Base-by-base conservation (phyloP, 2,888 invertebrate species). In the Coenonympha arcania region DNA sequence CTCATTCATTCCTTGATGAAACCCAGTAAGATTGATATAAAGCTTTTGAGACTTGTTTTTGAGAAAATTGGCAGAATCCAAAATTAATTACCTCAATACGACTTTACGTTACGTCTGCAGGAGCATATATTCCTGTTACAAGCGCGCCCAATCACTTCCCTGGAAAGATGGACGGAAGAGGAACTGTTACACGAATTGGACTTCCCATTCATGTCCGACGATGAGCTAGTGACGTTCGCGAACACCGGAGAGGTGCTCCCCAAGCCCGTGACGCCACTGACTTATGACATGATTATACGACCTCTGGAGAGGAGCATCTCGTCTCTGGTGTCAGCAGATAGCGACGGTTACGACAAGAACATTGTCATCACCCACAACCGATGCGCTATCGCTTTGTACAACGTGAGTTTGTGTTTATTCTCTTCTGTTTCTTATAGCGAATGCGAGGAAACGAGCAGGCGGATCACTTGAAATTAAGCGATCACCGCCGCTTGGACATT, bases 161-260 rank as follows among this genome's bases (percentile, higher is more conserved):
- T 92, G 20, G 90, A 91, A 58, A 73, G 87, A 0, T 94, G 94
- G 90, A 90, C 90, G 0, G 92, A 94, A 48, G 93, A 91, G 61
- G 95, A 95, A 63, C 69, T 95, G 22, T 76, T 89, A 3, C 94
- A 94, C 65, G 95, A 96, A 74, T 80, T 93, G 63, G 95, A 95
- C 70, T 76, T 88, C 0, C 87, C 93, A 0, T 73, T 91, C 3
- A 87, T 91, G 65, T 86, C 89, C 0, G 89, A 91, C 18, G 86
- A 88, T n/a, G 91, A 92, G 54, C 73, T 90, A 0, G 69, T 88
- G 18, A 91, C 93, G 0, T 91, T 90, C 54, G 93, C 91, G 6
- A 95, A 95, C 68, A 87, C 90, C 1, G 93, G 93, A 73, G 95
- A 90, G 79, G 91, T 93, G 11, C 68, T 92, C 40, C 92, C 92